Conservation (phyloP, 2,797 vertebrate species). For the Sciurus vulgaris region DNA sequence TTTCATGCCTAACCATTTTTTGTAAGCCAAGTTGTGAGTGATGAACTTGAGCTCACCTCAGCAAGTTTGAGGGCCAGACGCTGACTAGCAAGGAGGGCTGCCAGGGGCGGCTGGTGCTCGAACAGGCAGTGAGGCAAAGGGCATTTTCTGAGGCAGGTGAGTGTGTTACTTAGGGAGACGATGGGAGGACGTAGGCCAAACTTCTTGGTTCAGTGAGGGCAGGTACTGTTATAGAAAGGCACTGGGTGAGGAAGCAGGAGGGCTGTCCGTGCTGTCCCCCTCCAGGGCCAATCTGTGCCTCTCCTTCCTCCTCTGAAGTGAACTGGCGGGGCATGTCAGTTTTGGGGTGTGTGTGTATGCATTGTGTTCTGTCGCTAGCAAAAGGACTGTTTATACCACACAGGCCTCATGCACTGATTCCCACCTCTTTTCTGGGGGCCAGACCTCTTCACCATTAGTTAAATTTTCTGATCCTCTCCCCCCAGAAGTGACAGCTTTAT, state of each 20-base stretch:
- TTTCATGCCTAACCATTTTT: constrained; percentile 64
- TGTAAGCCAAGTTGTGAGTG: not conserved
- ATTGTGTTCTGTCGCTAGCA: not conserved
- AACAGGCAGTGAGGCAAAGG: not conserved
- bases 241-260: too few relatives aligned
- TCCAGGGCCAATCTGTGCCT: not conserved
- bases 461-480: not conserved
- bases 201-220: not conserved
- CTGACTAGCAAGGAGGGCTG: not conserved
- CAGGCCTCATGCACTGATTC: not conserved
- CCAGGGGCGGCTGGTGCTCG: not conserved
- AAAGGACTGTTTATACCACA: not conserved
- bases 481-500: not conserved
- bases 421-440: not conserved
- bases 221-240: not conserved
- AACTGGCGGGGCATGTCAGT: fast-evolving
- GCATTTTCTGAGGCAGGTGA: not conserved
- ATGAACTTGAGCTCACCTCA: not conserved
- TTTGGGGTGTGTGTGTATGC: not conserved
- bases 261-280: not conserved
- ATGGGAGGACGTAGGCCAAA: not conserved
- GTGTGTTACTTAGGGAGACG: not conserved
- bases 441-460: not conserved
- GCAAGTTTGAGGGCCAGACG: fast-evolving
- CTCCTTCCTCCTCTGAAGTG: not conserved